Evolutionary conservation across 2,888 invertebrate species (phyloP), one percentile per base, ranked within the genome.

Genomic region (Stratiomys singularior): DNA sequence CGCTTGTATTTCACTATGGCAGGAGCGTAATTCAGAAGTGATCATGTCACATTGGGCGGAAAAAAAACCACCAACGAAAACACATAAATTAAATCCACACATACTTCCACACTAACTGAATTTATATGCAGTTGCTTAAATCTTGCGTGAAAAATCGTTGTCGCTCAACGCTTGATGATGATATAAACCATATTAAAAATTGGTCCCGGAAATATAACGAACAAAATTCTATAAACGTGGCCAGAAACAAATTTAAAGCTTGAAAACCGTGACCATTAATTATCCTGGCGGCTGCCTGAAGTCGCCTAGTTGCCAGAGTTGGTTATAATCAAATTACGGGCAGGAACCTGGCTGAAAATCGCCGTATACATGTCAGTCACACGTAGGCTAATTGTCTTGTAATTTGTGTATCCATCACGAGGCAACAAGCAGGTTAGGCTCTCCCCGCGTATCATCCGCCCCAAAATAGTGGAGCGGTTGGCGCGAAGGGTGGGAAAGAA

Each of bases 341-440:
- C 74, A 60, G 30, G 23, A 74, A 74, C 58, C 74, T 58, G 58
- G 74, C 5, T 60, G 58, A 74, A 72, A 60, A 60, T 37, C 30
- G 58, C 23, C 60, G 23, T 58, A 27, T 28, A 60, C 74, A 28
- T 58, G 60, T 74, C 44, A 60, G 74, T 60, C 74, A 74, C 74
- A 74, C 25, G 74, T 74, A 74, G 58, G 74, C 74, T 74, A 74
- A 74, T 74, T 74, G 74, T 74, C 74, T 18, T n/a, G 58, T 58
- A 74, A 74, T 58, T 74, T 74, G 74, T 58, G 44, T 74, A 74
- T 74, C 58, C 58, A 58, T 67, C 67, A 67, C 46, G 15, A 27
- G 67, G 2, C 18, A 67, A 44, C 21, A 18, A 23, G 21, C 44
- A 44, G 64, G 23, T 15, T 23, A 44, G 67, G n/a, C n/a, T 30